Percentiles rank a stretch among this genome's conserved stretches.
Evolutionary conservation across 2,113 vertebrate species (phyloP).

Genomic region (Elgaria multicarinata): DNA sequence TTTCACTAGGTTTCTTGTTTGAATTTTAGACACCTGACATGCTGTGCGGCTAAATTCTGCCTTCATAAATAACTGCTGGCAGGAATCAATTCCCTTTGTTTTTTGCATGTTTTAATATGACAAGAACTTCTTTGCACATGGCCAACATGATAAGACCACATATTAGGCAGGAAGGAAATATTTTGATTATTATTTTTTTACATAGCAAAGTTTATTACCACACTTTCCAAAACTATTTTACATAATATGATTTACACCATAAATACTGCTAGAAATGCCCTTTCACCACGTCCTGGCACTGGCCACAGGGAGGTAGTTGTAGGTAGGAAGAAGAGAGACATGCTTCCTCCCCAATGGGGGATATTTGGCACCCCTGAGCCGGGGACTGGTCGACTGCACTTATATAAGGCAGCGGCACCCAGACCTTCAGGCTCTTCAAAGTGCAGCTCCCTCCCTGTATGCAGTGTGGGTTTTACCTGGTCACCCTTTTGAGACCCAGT

Average conservation of each 20-base stretch:
- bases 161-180: constrained; percentile 58
- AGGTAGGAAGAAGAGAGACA: no score
- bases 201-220: not conserved
- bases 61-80: constrained; percentile 74
- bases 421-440: no score
- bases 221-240: not conserved
- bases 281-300: no score
- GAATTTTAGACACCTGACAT: constrained; percentile 75
- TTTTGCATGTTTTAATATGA: constrained; percentile 69
- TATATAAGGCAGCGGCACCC: no score
- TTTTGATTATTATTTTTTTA: constrained; percentile 31
- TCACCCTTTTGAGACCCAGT: no score
- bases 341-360: no score
- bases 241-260: not conserved
- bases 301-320: no score
- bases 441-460: no score
- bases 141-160: constrained; percentile 70
- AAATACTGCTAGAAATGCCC: not conserved
- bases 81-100: constrained; percentile 73
- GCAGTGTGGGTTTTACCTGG: no score
- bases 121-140: constrained; percentile 67
- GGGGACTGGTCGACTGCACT: no score
- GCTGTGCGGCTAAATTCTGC: constrained; percentile 64
- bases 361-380: no score
- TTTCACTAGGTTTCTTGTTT: constrained; percentile 65